phyloP scores from a whole-genome alignment of 1,140 invertebrate genomes.

The Caenorhabditis inopinata region DNA sequence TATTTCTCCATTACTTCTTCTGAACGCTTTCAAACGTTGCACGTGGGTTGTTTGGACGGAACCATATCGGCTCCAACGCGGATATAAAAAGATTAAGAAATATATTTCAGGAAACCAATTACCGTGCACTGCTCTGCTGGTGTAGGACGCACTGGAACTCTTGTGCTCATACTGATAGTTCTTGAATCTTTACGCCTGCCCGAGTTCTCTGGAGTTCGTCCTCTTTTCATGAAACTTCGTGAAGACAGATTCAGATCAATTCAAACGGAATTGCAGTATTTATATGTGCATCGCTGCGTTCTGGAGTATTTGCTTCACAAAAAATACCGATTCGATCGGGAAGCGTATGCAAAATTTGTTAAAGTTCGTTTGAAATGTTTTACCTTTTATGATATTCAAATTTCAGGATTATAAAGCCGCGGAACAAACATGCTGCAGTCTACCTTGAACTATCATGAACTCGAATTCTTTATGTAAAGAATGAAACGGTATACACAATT shows the following conservation, averaged over 20 bases:
- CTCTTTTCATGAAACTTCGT: background rate
- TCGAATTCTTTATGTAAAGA: no score
- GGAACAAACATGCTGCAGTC: no score
- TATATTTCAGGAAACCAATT: constrained; percentile 18
- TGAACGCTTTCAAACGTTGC: background rate
- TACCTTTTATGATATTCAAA: no score
- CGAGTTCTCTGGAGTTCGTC: constrained; percentile 4
- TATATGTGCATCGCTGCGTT: constrained; percentile 31
- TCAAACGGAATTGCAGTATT: constrained; percentile 34
- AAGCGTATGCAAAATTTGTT: background rate
- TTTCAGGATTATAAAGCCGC: no score
- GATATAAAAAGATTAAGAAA: background rate
- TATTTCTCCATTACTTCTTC: constrained; percentile 13
- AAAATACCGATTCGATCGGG: constrained; percentile 40
- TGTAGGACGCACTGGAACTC: constrained; percentile 28
- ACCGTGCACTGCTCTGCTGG: constrained; percentile 44
- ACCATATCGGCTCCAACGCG: no score
- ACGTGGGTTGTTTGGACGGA: background rate
- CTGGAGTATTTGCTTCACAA: constrained; percentile 26
- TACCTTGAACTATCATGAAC: no score
- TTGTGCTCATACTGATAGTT: background rate
- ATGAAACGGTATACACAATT: no score
- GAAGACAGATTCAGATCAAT: constrained; percentile 3
- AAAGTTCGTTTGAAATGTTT: no score
- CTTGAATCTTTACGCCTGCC: background rate